Base-by-base conservation (phyloP, 2,888 invertebrate genomes). In the Esperia sulphurella region DNA sequence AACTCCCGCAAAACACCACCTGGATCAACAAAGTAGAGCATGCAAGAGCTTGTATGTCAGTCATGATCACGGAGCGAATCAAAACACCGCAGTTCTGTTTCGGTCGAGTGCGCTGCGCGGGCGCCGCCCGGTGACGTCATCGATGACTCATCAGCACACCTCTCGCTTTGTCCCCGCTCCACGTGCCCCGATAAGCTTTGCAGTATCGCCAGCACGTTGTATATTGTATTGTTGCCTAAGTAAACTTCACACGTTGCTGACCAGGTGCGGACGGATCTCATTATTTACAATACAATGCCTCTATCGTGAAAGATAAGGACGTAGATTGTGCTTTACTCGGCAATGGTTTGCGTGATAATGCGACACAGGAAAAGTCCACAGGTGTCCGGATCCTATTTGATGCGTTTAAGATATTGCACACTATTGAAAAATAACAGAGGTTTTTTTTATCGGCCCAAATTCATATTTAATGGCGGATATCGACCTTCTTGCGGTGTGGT, bases 91-190 rank as follows among this genome's bases (percentile, higher is more conserved):
- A 14, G 50, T 12, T 41, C 44, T 14, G 46, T 44, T 50, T 43
- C 40, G 46, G 46, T 37, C 41, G 45, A 42, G 46, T 31, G 50
- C n/a, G 45, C 37, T 30, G 49, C 49, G 44, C 46, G 41, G 14
- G 42, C 46, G 49, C 39, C 42, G 46, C 45, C 47, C 43, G 35
- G 43, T 50, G 48, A 51, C 52, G 51, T 51, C 52, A 49, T 35
- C 40, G 40, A 31, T 50, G 52, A 50, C 14, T 49, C 47, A 46
- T 30, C 31, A 10, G 39, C 30, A 12, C 48, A 39, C 41, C 41
- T 43, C 50, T 41, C 37, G 38, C 41, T 41, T 44, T 37, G 44
- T 50, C 41, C 46, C 14, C 44, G 40, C 46, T 21, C 29, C 50
- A 46, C 46, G 37, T 46, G 50, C 39, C 37, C 14, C 42, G 46